Evolutionary conservation across 1,140 invertebrate species (phyloP).

Genomic region (Lordiphosa clarofinis): DNA sequence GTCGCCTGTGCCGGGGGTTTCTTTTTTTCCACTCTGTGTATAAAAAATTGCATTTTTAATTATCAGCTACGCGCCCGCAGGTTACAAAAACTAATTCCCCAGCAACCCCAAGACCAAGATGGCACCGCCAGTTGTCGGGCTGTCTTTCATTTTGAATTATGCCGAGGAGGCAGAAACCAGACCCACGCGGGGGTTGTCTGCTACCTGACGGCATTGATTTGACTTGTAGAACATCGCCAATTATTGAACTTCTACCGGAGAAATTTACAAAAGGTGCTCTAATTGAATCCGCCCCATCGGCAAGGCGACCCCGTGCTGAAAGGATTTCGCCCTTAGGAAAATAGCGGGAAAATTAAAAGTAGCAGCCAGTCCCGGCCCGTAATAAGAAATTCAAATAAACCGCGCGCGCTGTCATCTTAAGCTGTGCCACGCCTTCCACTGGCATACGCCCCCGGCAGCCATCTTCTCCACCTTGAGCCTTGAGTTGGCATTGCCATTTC

Average conservation of each 20-base stretch:
- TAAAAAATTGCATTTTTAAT: slow-evolving; percentile 78
- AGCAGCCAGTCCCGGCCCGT: slow-evolving; percentile 21
- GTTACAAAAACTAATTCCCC: slow-evolving; percentile 72
- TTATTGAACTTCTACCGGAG: slow-evolving; percentile 61
- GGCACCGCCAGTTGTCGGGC: slow-evolving; percentile 16
- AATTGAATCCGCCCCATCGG: slow-evolving; percentile 58
- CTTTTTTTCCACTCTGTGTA: slow-evolving; percentile 15
- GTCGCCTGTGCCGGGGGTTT: slow-evolving; percentile 21
- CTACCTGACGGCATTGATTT: slow-evolving; percentile 69
- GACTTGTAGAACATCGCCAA: slow-evolving; percentile 68
- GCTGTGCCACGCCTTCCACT: slow-evolving; percentile 66
- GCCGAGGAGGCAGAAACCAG: slow-evolving; percentile 1
- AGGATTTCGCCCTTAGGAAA: slow-evolving; percentile 50
- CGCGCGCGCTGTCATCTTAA: slow-evolving; percentile 76
- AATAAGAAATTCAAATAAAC: slow-evolving; percentile 79
- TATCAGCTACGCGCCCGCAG: slow-evolving; percentile 65
- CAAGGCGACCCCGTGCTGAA: slow-evolving; percentile 22
- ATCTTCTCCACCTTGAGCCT: background rate
- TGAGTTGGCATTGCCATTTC: slow-evolving; percentile 1
- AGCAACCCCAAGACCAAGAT: slow-evolving; percentile 57
- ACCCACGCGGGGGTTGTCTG: slow-evolving; percentile 2
- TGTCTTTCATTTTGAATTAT: slow-evolving; percentile 50
- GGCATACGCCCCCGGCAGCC: slow-evolving; percentile 42
- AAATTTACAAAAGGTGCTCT: slow-evolving; percentile 71
- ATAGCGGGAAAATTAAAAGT: slow-evolving; percentile 43